Base-by-base conservation (phyloP, 2,797 vertebrate species). In the Denticeps clupeoides region DNA sequence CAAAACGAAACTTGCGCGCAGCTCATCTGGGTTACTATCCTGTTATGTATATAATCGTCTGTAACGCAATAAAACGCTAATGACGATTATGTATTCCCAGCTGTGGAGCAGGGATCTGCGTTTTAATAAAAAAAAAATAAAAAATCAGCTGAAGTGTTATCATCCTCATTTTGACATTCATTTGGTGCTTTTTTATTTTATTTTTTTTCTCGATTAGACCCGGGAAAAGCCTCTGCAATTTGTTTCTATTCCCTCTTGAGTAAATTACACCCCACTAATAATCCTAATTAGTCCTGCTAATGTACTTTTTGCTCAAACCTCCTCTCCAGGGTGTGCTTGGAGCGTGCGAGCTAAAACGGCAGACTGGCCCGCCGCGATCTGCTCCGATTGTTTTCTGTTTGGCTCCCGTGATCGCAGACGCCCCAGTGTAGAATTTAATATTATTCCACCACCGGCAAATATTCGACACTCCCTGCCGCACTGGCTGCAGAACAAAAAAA, bases 221-320 rank as follows among this genome's bases (percentile, higher is more conserved):
- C 51, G 37, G 45, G 65, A 69, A 58, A 41, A 38, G 45, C 68
- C 59, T 58, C 58, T 58, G 65, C 71, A 71, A 72, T 74, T 80
- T 75, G 59, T 75, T 74, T 38, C 67, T 60, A 67, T 69, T 75
- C 71, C 68, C 73, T 54, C 58, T 63, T 60, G 71, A 73, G 70
- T 74, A 64, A 74, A 79, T 75, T 67, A 73, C 45, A 43, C 61
- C 69, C 64, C 59, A 56, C 57, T 75, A 77, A 78, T 78, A 72
- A 73, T 71, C 65, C 66, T 75, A 77, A 80, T 82, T 79, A 77
- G 59, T 69, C 74, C 57, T 63, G 55, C 60, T 75, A 75, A 73
- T 73, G 65, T 61, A 58, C 58, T 62, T 57, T 50, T 18, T 47
- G 47, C 53, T 60, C 62, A 33, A 59, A 60, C 47, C 47, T 58